A percentile compares a stretch with the other conserved stretches of the same genome.
Conservation (phyloP, 2,888 invertebrate genomes). For the Cyclophora punctaria region DNA sequence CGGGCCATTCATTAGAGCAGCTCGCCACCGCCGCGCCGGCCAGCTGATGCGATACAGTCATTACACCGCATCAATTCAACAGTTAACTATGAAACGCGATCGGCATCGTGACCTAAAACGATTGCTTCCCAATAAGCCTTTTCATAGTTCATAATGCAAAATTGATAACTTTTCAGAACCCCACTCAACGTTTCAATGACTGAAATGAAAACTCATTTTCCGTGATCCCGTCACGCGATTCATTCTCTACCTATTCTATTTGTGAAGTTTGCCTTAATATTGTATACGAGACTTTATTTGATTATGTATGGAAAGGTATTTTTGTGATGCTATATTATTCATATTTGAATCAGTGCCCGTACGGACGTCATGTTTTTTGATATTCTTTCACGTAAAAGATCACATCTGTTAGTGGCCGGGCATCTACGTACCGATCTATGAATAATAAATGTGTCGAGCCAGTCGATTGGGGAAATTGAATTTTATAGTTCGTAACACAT, state of each 20-base stretch:
- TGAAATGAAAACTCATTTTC: conserved; percentile 42
- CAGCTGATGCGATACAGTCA: conserved; percentile 44
- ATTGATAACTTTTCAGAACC: conserved; percentile 42
- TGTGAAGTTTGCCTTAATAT: conserved; percentile 29
- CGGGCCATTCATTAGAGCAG: conserved; percentile 32
- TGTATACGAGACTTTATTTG: conserved; percentile 24
- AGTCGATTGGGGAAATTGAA: conserved; percentile 75
- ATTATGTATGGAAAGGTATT: conserved; percentile 42
- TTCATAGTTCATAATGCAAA: conserved; percentile 30
- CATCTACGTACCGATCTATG: conserved; percentile 68
- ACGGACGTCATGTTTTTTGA: conserved; percentile 58
- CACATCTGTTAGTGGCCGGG: conserved; percentile 71
- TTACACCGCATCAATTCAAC: conserved; percentile 40
- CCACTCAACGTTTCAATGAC: conserved; percentile 35
- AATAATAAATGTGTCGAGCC: conserved; percentile 73
- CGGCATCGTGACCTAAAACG: conserved; percentile 43
- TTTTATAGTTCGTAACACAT: conserved; percentile 74
- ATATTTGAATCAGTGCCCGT: conserved; percentile 51
- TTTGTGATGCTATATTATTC: conserved; percentile 53
- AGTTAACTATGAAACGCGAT: conserved; percentile 45
- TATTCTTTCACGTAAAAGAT: conserved; percentile 73
- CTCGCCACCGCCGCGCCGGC: conserved; percentile 32
- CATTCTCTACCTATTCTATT: conserved; percentile 24
- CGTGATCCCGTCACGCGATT: conserved; percentile 46
- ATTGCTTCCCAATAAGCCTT: conserved; percentile 41